Percentiles rank a stretch among this genome's conserved stretches.
Conservation (phyloP, 2,888 invertebrate species). For the Mythimna pallens region DNA sequence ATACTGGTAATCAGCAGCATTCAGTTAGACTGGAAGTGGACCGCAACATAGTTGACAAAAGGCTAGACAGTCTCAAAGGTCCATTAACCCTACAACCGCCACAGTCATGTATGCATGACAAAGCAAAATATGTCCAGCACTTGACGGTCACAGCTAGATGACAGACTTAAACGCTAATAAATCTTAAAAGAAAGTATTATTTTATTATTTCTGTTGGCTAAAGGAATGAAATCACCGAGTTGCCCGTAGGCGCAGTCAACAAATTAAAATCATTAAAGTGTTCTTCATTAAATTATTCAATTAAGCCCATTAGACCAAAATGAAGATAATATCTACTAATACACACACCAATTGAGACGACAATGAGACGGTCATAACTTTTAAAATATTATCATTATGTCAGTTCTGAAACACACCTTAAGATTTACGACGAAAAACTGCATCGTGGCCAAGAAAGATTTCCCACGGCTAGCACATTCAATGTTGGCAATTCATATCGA, state of each 20-base stretch:
- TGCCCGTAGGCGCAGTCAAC: too few species aligned
- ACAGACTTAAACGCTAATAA: too few species aligned
- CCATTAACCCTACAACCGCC: neutral
- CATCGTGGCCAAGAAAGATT: slow-evolving; percentile 66
- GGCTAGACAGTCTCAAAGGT: neutral
- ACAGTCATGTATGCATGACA: too few species aligned
- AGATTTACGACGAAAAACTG: slow-evolving; percentile 54
- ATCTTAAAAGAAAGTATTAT: too few species aligned
- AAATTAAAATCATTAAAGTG: too few species aligned
- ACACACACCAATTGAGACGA: neutral
- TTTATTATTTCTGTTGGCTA: too few species aligned
- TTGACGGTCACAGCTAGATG: too few species aligned
- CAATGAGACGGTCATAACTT: neutral
- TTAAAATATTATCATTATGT: slow-evolving; percentile 19
- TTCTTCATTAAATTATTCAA: too few species aligned
- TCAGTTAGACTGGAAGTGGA: neutral
- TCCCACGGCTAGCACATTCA: slow-evolving; percentile 75
- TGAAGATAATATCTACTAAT: neutral
- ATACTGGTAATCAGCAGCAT: neutral
- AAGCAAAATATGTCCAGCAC: too few species aligned
- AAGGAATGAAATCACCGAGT: too few species aligned
- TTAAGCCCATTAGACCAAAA: too few species aligned
- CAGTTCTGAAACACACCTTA: slow-evolving; percentile 6
- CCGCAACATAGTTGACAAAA: neutral
- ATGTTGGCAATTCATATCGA: slow-evolving; percentile 78